Base-by-base conservation (phyloP, 2,797 vertebrate genomes). In the Coilia nasus region DNA sequence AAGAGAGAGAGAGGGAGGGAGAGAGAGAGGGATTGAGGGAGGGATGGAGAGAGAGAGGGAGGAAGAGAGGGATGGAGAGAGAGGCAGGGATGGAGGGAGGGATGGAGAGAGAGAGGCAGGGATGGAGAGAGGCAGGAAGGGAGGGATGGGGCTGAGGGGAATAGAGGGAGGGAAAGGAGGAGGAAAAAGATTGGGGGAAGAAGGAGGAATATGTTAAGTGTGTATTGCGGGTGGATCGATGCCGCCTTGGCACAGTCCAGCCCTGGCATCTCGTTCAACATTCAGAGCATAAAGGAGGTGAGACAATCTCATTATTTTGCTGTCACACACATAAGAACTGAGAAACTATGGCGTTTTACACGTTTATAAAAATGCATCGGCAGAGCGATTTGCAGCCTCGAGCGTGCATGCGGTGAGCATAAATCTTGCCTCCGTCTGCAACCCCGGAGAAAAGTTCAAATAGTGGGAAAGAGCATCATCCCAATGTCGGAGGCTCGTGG, bases 231-330 rank as follows among this genome's bases (percentile, higher is more conserved):
- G 7, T 6, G 15, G 83, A 85, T 84, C 81, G 46, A 75, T 86
- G 81, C 15, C 10, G 12, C 60, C 81, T 82, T 86, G 85, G 71
- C 50, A 83, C 67, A 23, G 60, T 46, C 56, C 64, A 41, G 47
- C 54, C 64, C 47, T 71, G 6, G 15, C 83, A 41, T 82, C 11
- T n/a, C 28, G 67, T 85, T 84, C 44, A 87, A 67, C 82, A 87
- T 88, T 87, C 84, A 57, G 56, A 35, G 81, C 46, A 84, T 81
- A 83, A 89, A 89, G 80, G 81, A 83, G 75, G 81, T 83, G 85
- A 86, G 85, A 90, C 85, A 87, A 85, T 88, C 41, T 78, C 81
- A 86, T 90, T 88, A 91, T 87, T 90, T 83, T 54, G 80, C 89
- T 75, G 83, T 81, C 85, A 78, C 57, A 83, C 82, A 54, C 50